These are phyloP conservation scores for Battus philenor DNA, from an alignment of 1,140 invertebrate genomes.

Conservation along the genomic window DNA sequence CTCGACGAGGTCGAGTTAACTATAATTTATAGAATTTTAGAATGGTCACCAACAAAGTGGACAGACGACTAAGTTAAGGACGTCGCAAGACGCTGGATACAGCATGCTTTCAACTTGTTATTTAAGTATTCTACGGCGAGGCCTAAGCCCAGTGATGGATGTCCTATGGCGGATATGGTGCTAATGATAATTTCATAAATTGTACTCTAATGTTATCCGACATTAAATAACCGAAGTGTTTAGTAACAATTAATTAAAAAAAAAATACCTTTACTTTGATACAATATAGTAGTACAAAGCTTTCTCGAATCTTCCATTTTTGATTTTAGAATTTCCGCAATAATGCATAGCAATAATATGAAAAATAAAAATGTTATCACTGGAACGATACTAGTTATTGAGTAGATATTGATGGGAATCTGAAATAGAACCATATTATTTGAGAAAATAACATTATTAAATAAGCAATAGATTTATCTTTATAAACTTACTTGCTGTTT, in stretches of 20 bases:
- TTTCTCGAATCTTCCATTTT: constrained; percentile 1
- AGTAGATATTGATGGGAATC: constrained; percentile 3
- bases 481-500: constrained; percentile 8
- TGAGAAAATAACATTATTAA: not conserved
- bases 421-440: not conserved
- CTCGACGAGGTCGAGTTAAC: too few relatives aligned
- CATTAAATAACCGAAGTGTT: too few relatives aligned
- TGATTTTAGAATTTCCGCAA: constrained; percentile 2
- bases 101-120: too few relatives aligned
- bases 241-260: not conserved
- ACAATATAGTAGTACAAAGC: constrained; percentile 9
- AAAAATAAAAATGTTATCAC: constrained; percentile 2
- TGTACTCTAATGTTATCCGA: too few relatives aligned
- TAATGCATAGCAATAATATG: constrained; percentile 2
- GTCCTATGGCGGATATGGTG: too few relatives aligned
- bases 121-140: too few relatives aligned
- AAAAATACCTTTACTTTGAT: constrained; percentile 2
- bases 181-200: too few relatives aligned
- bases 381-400: not conserved
- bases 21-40: too few relatives aligned
- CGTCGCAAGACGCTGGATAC: too few relatives aligned
- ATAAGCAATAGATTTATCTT: not conserved
- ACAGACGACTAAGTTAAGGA: too few relatives aligned
- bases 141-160: too few relatives aligned
- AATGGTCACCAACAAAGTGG: too few relatives aligned